Base-by-base conservation (phyloP, 2,113 vertebrate species). In the Meles meles region DNA sequence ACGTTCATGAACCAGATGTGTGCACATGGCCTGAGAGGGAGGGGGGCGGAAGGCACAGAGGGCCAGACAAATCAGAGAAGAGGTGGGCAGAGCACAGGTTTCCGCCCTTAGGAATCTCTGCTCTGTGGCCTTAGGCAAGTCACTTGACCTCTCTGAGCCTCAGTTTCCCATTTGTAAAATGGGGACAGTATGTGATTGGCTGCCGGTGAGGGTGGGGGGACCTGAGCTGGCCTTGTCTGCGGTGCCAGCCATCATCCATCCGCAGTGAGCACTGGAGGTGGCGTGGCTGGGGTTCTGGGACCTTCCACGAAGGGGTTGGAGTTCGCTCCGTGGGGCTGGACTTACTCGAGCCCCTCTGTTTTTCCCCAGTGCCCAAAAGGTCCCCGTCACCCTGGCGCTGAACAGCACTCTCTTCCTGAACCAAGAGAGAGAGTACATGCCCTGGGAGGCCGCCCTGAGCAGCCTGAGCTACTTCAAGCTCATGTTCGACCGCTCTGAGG, bases 401-500 rank as follows among this genome's bases (percentile, higher is more conserved):
- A 65, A 8, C 67, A 99, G 99, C 15, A 99, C 99, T 0, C 98
- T 39, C 90, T 99, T 99, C 98, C 98, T 99, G 98, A 12, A 0
- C 1, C 0, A 0, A 0, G 99, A 99, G 97, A 98, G 0, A 0
- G 98, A 98, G 3, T 99, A 99, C 98, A 98, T 99, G 95, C 99
- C 99, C 47, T 99, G 99, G 99, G 21, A 99, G 83, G 99, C 99
- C 0, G 99, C 99, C 0, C 97, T 99, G 57, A 98, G 7, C 76
- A 99, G 98, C 98, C 98, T 99, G 12, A 77, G 92, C 37, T 99
- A 99, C 98, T 99, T 99, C 96, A 95, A 94, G 95, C 98, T 99
- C 95, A 99, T 99, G 99, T 99, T 99, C 1, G 99, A 99, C 91
- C 99, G 99, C 97, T 99, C 98, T 0, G 99, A 99, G 39, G 99